Base-by-base conservation (phyloP, 2,797 vertebrate genomes). In the Myoxocephalus aenaeus region DNA sequence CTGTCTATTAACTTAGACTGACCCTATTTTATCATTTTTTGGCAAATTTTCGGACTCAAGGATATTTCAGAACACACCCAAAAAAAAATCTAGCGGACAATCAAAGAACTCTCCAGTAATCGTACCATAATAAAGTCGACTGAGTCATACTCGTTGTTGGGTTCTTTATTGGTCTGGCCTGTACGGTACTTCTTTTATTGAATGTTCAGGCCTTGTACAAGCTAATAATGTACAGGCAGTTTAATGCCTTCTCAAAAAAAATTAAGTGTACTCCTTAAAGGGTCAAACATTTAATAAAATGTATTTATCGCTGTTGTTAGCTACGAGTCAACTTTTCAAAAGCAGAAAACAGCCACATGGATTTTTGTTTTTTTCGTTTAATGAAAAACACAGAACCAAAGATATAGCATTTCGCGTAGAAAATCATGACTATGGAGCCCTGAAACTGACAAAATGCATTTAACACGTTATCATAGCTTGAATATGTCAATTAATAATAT, bases 161-260 rank as follows among this genome's bases (percentile, higher is more conserved):
- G 51, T 46, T 44, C 79, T 90, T 89, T 86, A 86, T 90, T 66
- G 54, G 75, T 75, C 79, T 81, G 73, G 75, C 27, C n/a, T 68
- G 53, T 59, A 63, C 59, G 76, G 78, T 32, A 42, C 44, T 48
- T 48, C 50, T 70, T 70, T 85, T 69, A 76, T 83, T 75, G 83
- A 86, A 81, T 67, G 51, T 68, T 62, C 22, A 64, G 34, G 22
- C 53, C n/a, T 75, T 61, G 27, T 70, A 68, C 59, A 63, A 66
- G 38, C 70, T 72, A 50, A 73, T 76, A 75, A 70, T 79, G 12
- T 77, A 75, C 15, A 34, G 83, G 75, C n/a, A 69, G 65, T 83
- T 84, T 69, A 73, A 69, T 68, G 51, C n/a, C 40, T 29, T 73
- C 61, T 63, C 50, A 42, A 42, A 42, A 42, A 40, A 83, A 83